phyloP scores from a whole-genome alignment of 2,888 invertebrate species.

The Acleris literana region DNA sequence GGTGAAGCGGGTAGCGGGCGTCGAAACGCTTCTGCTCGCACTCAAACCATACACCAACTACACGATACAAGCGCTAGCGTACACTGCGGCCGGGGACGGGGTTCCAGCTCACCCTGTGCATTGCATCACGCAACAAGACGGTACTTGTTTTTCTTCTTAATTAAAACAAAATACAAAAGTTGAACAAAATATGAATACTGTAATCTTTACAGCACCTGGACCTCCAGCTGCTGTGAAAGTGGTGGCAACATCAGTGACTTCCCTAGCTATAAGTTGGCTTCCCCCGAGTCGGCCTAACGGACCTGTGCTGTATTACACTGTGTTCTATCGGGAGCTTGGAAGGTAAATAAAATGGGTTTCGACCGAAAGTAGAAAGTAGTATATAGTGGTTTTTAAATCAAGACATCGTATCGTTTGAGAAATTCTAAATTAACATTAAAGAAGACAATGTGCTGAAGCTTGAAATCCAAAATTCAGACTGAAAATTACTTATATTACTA shows the following conservation, averaged over 20 bases:
- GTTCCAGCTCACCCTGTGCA: constrained; percentile 89
- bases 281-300: constrained; percentile 92
- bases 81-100: constrained; percentile 93
- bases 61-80: constrained; percentile 92
- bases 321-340: constrained; percentile 90
- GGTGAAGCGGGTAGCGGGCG: constrained; percentile 90
- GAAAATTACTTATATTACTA: no score
- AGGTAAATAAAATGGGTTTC: constrained; percentile 58
- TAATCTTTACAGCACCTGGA: constrained; percentile 87
- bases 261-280: constrained; percentile 93
- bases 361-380: no score
- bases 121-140: constrained; percentile 93
- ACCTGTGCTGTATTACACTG: constrained; percentile 90
- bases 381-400: no score
- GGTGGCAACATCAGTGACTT: constrained; percentile 90
- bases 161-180: not conserved
- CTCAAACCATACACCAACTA: constrained; percentile 94
- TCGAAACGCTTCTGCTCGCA: constrained; percentile 91
- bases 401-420: no score
- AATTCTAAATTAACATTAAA: no score
- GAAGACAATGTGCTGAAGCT: no score
- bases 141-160: constrained; percentile 67
- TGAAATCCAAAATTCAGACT: no score
- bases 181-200: not conserved
- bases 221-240: constrained; percentile 94